phyloP scores from a whole-genome alignment of 2,113 vertebrate species.

The Sprattus sprattus region DNA sequence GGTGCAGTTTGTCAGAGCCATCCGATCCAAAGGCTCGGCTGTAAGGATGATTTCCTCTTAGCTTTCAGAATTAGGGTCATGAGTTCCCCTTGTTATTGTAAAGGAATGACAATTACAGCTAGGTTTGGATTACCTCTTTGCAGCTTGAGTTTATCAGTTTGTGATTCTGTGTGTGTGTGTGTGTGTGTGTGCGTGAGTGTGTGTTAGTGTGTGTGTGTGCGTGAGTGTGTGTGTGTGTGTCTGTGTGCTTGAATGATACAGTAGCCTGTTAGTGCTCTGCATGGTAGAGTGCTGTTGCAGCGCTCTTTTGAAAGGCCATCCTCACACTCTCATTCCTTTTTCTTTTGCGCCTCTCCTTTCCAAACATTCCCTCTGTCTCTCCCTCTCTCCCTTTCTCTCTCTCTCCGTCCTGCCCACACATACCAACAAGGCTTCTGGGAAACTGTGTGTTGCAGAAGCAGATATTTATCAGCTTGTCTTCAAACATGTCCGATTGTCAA shows the following conservation, averaged over 20 bases:
- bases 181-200: not conserved
- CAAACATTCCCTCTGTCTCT: not conserved
- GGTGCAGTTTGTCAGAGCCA: not conserved
- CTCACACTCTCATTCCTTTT: not conserved
- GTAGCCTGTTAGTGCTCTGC: not conserved
- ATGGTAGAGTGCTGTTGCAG: not conserved
- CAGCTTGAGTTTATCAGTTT: not conserved
- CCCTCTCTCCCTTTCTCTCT: not conserved
- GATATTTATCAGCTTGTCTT: not conserved
- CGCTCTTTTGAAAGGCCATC: not conserved
- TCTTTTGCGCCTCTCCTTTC: not conserved
- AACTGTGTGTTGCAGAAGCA: not conserved
- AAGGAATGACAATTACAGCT: not conserved
- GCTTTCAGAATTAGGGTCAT: not conserved
- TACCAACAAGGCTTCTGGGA: not conserved
- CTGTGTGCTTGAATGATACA: not conserved
- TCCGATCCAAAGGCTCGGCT: not conserved
- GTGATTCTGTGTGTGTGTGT: not conserved
- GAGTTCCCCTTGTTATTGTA: not conserved
- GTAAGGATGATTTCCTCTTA: conserved; percentile 8
- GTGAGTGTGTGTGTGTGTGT: not conserved
- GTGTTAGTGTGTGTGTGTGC: not conserved
- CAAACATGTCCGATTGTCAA: not conserved
- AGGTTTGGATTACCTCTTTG: not conserved
- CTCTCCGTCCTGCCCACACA: not conserved